phyloP scores from a whole-genome alignment of 2,888 invertebrate species.

The Nomada flava region DNA sequence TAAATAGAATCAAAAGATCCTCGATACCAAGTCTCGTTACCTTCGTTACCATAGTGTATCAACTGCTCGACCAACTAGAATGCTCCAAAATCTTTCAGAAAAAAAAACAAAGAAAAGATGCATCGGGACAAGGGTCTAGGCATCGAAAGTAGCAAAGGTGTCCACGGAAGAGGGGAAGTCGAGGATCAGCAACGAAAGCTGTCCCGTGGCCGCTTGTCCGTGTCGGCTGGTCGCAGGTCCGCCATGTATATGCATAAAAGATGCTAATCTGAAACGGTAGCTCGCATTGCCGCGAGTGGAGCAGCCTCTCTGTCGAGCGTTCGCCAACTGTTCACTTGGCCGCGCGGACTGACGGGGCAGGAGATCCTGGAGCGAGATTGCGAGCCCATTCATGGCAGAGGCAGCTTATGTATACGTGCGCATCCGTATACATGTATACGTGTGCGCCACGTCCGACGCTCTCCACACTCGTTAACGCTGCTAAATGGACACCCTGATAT shows the following conservation, averaged over 20 bases:
- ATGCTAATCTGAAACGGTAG: conserved; percentile 81
- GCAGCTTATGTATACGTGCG: conserved; percentile 8
- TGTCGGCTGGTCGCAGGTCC: conserved; percentile 53
- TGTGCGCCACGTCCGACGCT: conserved; percentile 51
- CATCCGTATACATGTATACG: conserved; percentile 48
- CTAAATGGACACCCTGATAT: conserved; percentile 76
- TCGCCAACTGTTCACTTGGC: conserved; percentile 67
- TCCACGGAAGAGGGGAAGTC: background rate
- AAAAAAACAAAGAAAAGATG: too few species aligned
- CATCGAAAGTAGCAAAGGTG: background rate
- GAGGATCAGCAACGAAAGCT: conserved; percentile 31
- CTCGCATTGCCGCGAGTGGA: conserved; percentile 78
- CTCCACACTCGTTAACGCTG: conserved; percentile 75
- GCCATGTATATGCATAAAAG: conserved; percentile 75
- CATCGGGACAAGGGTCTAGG: background rate
- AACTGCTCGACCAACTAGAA: too few species aligned
- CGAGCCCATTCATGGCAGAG: conserved; percentile 69
- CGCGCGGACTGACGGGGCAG: conserved; percentile 65
- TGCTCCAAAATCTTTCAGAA: too few species aligned
- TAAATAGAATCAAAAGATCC: too few species aligned
- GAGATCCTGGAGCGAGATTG: conserved; percentile 78
- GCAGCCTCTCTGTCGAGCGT: conserved; percentile 65
- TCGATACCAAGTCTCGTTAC: too few species aligned
- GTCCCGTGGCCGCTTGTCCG: conserved; percentile 25
- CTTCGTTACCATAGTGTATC: too few species aligned